These are phyloP conservation scores for Erebia epiphron DNA, from an alignment of 2,888 invertebrate genomes.

Conservation along the genomic window DNA sequence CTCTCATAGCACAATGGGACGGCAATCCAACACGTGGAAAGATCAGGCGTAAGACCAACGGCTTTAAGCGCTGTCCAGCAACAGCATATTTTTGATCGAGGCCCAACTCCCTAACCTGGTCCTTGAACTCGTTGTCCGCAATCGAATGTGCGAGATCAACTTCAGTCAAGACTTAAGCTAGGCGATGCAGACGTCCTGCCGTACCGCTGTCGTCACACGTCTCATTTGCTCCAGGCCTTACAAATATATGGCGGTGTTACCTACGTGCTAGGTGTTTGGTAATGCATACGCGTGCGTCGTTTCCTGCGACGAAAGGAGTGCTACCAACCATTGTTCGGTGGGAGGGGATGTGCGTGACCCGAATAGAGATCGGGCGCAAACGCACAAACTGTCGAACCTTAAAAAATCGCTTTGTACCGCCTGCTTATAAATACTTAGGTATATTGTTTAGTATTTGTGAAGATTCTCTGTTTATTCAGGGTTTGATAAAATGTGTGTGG, in stretches of 20 bases:
- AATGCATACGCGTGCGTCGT: slow-evolving; percentile 71
- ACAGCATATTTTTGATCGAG: too few relatives aligned
- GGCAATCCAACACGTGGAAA: too few relatives aligned
- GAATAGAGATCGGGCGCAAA: slow-evolving; percentile 59
- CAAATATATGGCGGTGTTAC: slow-evolving; percentile 53
- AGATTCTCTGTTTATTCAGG: neutral
- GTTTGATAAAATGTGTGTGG: too few relatives aligned
- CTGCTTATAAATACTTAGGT: slow-evolving; percentile 27
- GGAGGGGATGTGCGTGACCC: slow-evolving; percentile 72
- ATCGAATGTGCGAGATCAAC: too few relatives aligned
- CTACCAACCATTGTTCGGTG: slow-evolving; percentile 75
- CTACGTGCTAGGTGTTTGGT: slow-evolving; percentile 62
- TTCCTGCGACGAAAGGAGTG: slow-evolving; percentile 79
- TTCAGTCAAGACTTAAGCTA: too few relatives aligned
- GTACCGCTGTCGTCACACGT: neutral
- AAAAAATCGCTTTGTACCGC: slow-evolving; percentile 50
- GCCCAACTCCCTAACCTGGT: too few relatives aligned
- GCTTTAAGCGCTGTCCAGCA: too few relatives aligned
- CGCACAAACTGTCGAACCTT: slow-evolving; percentile 56
- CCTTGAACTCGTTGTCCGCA: too few relatives aligned
- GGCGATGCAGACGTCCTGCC: too few relatives aligned
- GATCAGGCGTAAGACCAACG: too few relatives aligned
- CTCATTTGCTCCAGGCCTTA: neutral
- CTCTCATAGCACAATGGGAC: too few relatives aligned
- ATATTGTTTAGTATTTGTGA: slow-evolving; percentile 6